phyloP scores from a whole-genome alignment of 2,888 invertebrate species.

The Monopis laevigella region DNA sequence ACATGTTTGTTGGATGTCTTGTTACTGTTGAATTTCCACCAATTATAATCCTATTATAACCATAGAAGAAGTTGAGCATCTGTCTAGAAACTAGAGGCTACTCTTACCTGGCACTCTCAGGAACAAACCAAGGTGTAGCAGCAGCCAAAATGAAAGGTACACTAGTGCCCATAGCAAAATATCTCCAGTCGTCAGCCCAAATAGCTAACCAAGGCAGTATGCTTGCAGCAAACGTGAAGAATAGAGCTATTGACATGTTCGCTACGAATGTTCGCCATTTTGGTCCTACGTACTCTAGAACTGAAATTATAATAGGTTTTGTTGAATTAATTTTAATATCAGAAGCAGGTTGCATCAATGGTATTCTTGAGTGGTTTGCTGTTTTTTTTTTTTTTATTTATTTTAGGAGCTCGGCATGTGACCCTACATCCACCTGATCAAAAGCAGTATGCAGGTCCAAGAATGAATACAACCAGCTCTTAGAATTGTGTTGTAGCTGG shows the following conservation, averaged over 20 bases:
- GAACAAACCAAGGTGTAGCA: conserved; percentile 79
- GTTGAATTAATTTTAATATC: no score
- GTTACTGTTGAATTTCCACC: no score
- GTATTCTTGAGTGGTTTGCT: no score
- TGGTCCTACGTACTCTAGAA: conserved; percentile 88
- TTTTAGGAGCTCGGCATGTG: no score
- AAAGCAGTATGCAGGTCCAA: no score
- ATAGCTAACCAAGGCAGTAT: conserved; percentile 87
- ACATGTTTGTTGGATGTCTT: no score
- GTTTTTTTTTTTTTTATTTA: no score
- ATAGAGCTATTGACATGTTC: conserved; percentile 90
- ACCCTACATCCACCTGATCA: no score
- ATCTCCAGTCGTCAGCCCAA: conserved; percentile 81
- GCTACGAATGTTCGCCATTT: conserved; percentile 91
- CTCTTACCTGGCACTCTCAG: conserved; percentile 84
- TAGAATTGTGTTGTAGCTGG: no score
- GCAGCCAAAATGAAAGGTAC: conserved; percentile 76
- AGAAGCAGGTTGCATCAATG: no score
- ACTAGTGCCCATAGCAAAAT: conserved; percentile 81
- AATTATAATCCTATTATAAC: background rate
- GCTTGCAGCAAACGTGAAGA: conserved; percentile 85
- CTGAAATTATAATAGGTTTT: no score
- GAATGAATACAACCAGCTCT: no score
- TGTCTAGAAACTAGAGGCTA: background rate
- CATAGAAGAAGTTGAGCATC: background rate